Conservation (phyloP, 1,140 invertebrate species). For the Drosophila ananassae region DNA sequence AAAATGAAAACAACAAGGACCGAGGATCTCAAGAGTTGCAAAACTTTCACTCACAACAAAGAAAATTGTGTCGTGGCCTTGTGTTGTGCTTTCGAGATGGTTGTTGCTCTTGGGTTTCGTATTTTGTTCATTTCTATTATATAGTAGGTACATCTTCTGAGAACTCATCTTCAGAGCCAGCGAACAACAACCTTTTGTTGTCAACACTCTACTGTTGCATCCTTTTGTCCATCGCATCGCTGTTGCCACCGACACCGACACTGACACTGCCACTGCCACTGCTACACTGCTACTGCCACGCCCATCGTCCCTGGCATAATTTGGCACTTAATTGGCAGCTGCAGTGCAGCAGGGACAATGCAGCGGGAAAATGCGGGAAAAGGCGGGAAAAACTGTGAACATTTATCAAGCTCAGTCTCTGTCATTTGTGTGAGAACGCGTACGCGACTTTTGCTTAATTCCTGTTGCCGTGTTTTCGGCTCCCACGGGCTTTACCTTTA, state of each 20-base stretch:
- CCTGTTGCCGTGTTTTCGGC: neutral
- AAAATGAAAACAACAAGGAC: conserved; percentile 12
- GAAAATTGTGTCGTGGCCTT: conserved; percentile 71
- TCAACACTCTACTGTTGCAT: conserved; percentile 26
- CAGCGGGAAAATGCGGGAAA: conserved; percentile 6
- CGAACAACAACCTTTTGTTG: conserved; percentile 34
- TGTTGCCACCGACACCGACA: conserved; percentile 15
- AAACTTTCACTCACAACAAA: conserved; percentile 53
- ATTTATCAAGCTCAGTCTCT: conserved; percentile 66
- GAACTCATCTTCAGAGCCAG: neutral
- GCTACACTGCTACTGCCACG: neutral
- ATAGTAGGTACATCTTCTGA: neutral
- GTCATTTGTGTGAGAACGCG: conserved; percentile 25
- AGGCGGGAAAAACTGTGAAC: conserved; percentile 10
- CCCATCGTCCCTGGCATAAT: conserved; percentile 57
- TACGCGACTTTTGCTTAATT: conserved; percentile 27
- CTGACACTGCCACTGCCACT: conserved; percentile 18
- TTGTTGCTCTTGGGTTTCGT: conserved; percentile 14
- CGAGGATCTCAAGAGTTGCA: conserved; percentile 38
- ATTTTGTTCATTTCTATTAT: neutral
- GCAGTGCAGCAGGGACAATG: conserved; percentile 31
- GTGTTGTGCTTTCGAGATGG: conserved; percentile 14
- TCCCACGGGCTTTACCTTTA: conserved; percentile 3
- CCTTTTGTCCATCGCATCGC: conserved; percentile 18
- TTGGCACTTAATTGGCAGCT: conserved; percentile 77